Evolutionary conservation across 2,113 vertebrate species (phyloP), one percentile per base, ranked within the genome.

Genomic region (Halcyon senegalensis): DNA sequence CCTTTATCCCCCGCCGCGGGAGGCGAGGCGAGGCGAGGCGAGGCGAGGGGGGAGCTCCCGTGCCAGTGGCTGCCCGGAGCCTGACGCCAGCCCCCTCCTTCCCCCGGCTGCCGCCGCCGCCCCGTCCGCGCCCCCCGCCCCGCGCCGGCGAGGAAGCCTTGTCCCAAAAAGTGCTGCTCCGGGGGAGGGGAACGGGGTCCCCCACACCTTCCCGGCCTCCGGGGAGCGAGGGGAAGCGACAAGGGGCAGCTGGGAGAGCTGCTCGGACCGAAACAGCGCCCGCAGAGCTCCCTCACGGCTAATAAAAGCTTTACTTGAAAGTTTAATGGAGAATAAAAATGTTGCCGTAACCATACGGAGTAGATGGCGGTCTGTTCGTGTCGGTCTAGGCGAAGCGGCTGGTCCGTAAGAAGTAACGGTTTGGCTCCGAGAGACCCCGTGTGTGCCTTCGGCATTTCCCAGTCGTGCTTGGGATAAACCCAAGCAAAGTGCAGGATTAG

Each of bases 271-370:
- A 15, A 58, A 1, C 15, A 8, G 56, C 15, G 2, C 5, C 19
- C 19, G 41, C 4, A 25, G 35, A 48, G 55, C 35, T 69, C 25
- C 51, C 55, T 48, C 35, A 1, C 19, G 5, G 46, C 2, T 55
- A 1, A 16, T 10, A 16, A 17, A 10, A 63, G 72, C 48, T 9
- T 43, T 30, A 0, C 39, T 41, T 35, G 0, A 15, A 70, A 67
- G 69, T 72, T 50, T 8, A 39, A 37, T 1, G 18, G 74, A 15
- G 28, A 50, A 16, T 35, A 11, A 30, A 48, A 68, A 0, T 4
- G 62, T 10, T 28, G 33, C n/a, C 4, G 7, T 67, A 8, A n/a
- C 31, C 12, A 0, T 0, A 37, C 28, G 1, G 53, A 16, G 44
- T 1, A 5, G 39, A 3, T 3, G 77, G 7, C 18, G 18, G 7